Percentiles rank a stretch among this genome's conserved stretches.
phyloP scores from a whole-genome alignment of 2,888 invertebrate species.

The Parthenolecanium corni region DNA sequence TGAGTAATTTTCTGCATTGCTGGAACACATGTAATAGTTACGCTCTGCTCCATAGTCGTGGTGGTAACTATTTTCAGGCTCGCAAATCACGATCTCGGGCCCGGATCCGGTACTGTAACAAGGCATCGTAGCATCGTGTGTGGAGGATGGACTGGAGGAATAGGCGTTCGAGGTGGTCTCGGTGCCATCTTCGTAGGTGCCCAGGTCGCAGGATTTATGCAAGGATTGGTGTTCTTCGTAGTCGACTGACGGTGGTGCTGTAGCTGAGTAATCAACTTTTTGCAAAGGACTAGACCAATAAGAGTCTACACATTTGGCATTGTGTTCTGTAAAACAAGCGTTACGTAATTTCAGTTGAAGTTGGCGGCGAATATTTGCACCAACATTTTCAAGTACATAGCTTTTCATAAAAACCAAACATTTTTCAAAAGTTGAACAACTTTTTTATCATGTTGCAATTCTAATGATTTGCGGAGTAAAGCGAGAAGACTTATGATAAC shows the following conservation, averaged over 20 bases:
- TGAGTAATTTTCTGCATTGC: not conserved
- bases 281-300: not conserved
- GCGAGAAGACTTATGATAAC: too few species aligned
- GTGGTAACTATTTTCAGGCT: not conserved
- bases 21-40: not conserved
- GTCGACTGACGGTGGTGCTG: not conserved
- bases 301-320: conserved; percentile 1
- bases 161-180: not conserved
- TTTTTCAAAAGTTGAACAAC: too few species aligned
- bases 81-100: not conserved
- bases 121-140: not conserved
- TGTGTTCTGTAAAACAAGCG: not conserved
- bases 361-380: too few species aligned
- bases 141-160: conserved; percentile 4
- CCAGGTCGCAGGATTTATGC: not conserved
- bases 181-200: not conserved
- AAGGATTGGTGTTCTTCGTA: not conserved
- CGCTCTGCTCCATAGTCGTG: not conserved
- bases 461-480: too few species aligned
- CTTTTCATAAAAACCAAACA: too few species aligned
- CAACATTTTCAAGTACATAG: too few species aligned
- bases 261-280: not conserved
- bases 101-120: not conserved
- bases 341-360: too few species aligned
- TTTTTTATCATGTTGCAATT: too few species aligned